Evolutionary conservation across 2,888 invertebrate species (phyloP).

Genomic region (Lepidochitona cinerea): DNA sequence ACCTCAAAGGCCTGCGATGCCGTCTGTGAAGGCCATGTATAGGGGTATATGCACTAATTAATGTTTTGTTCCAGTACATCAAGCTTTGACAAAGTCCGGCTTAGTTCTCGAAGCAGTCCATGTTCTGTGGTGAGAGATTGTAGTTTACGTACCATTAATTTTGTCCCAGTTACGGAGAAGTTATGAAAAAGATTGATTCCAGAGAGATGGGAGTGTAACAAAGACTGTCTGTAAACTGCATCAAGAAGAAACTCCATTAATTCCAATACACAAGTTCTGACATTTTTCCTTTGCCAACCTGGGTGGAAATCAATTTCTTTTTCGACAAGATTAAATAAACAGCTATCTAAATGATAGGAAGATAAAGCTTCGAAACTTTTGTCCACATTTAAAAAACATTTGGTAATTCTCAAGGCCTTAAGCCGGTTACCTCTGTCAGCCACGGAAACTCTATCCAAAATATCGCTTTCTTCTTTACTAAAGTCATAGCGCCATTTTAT

Average conservation of each 20-base stretch:
- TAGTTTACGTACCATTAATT: not conserved
- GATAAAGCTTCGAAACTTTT: not conserved
- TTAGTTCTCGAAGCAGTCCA: not conserved
- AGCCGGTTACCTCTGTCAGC: not conserved
- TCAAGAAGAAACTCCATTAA: not conserved
- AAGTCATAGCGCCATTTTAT: not conserved
- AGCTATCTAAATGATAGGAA: not conserved
- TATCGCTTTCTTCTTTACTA: not conserved
- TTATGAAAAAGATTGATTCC: not conserved
- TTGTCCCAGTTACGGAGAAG: not conserved
- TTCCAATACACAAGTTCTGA: not conserved
- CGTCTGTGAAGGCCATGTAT: too few relatives aligned
- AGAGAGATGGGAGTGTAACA: not conserved
- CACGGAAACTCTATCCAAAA: not conserved
- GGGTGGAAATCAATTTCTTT: not conserved
- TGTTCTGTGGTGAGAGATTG: not conserved
- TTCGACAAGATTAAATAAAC: not conserved
- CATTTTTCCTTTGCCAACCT: not conserved
- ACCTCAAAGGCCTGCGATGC: too few relatives aligned
- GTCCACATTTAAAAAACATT: not conserved
- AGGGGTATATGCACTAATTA: too few relatives aligned
- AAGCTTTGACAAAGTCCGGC: not conserved
- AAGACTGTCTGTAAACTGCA: not conserved
- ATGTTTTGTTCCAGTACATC: too few relatives aligned
- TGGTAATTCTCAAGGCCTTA: not conserved